Percentiles rank a stretch among this genome's conserved stretches.
These are phyloP conservation scores for Geothlypis trichas DNA, from an alignment of 2,113 vertebrate species.

Conservation along the genomic window DNA sequence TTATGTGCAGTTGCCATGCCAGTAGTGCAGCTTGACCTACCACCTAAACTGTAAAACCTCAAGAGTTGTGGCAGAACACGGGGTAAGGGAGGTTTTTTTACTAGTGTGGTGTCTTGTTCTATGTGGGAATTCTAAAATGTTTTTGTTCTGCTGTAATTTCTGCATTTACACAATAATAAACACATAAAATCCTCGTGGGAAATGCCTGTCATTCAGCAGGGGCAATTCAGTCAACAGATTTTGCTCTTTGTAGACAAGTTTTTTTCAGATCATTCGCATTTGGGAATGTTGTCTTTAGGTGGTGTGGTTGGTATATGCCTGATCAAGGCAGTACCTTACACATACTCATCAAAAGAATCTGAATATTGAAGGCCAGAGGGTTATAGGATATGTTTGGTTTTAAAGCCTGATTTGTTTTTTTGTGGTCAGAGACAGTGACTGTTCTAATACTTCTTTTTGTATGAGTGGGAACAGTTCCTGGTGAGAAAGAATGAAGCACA, in stretches of 20 bases:
- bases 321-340: not conserved
- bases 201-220: not conserved
- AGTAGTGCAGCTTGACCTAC: not conserved
- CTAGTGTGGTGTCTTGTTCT: not conserved
- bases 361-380: not conserved
- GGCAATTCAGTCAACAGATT: not conserved
- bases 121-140: not conserved
- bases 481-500: not conserved
- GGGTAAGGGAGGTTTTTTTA: not conserved
- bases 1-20: not conserved
- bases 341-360: not conserved
- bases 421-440: not conserved
- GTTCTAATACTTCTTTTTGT: not conserved
- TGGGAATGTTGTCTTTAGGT: not conserved
- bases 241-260: not conserved
- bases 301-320: not conserved
- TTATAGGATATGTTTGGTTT: not conserved
- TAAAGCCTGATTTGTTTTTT: not conserved
- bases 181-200: not conserved
- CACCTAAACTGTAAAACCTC: not conserved
- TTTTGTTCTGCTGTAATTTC: not conserved
- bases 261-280: not conserved
- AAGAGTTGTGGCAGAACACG: not conserved
- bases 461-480: not conserved
- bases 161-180: not conserved